Conservation (phyloP, 1,140 invertebrate genomes). For the Scylla paramamosain region DNA sequence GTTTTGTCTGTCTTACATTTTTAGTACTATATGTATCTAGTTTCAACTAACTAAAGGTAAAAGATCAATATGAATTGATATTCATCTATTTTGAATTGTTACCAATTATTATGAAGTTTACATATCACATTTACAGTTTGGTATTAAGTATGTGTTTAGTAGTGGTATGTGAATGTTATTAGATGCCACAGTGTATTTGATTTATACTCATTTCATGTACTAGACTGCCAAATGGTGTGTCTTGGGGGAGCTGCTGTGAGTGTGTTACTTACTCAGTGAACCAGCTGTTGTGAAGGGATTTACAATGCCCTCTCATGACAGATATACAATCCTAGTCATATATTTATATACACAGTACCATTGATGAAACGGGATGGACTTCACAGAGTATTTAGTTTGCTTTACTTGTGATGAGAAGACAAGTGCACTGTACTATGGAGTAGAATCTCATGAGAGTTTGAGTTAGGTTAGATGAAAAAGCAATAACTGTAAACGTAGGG, state of each 20-base stretch:
- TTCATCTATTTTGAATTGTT: not conserved
- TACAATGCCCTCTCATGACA: not conserved
- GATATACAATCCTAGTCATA: constrained; percentile 40
- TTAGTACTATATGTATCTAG: not conserved
- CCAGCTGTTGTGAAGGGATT: not conserved
- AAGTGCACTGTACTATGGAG: not conserved
- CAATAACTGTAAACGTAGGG: not conserved
- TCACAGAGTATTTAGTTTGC: not conserved
- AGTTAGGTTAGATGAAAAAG: constrained; percentile 5
- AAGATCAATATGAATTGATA: not conserved
- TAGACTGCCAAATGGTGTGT: not conserved
- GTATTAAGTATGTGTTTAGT: not conserved
- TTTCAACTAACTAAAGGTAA: not conserved
- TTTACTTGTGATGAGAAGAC: not conserved
- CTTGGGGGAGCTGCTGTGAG: not conserved
- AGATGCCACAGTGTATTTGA: not conserved
- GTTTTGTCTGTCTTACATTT: not conserved
- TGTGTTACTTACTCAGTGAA: not conserved
- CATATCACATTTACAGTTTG: not conserved
- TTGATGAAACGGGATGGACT: not conserved
- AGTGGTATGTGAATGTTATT: not conserved
- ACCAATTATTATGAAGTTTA: not conserved
- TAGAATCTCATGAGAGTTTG: constrained; percentile 6
- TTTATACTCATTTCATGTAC: not conserved
- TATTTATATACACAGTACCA: constrained; percentile 41